phyloP scores from a whole-genome alignment of 2,113 vertebrate genomes.

The Bos javanicus region DNA sequence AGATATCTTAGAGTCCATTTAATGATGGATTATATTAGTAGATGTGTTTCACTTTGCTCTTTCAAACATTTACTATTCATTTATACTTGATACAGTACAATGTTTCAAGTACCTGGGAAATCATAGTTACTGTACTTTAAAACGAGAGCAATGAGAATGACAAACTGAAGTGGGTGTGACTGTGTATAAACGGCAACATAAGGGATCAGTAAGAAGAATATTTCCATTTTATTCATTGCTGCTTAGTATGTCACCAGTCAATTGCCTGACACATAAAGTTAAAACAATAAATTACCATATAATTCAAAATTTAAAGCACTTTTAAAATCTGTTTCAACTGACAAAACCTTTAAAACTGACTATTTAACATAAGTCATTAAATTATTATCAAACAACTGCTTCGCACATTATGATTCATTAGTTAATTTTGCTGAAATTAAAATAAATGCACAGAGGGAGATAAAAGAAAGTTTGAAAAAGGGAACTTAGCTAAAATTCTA shows the following conservation, averaged over 20 bases:
- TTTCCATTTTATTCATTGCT: not conserved
- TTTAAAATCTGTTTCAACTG: slow-evolving; percentile 3
- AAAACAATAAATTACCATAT: not conserved
- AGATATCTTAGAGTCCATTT: not conserved
- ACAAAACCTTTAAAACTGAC: not conserved
- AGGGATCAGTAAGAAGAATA: not conserved
- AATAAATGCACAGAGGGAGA: slow-evolving; percentile 15
- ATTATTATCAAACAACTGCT: not conserved
- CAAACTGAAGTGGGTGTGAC: not conserved
- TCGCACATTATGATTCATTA: not conserved
- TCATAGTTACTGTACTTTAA: not conserved
- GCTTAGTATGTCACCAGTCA: not conserved
- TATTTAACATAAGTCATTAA: not conserved
- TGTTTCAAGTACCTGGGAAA: not conserved
- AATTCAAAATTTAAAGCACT: slow-evolving; percentile 23
- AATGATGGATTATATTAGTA: not conserved
- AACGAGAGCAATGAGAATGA: slow-evolving; percentile 4
- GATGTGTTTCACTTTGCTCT: not conserved
- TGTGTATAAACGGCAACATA: slow-evolving; percentile 8
- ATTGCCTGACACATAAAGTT: not conserved
- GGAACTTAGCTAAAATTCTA: not conserved
- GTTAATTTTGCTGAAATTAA: slow-evolving; percentile 38
- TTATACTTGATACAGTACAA: not conserved
- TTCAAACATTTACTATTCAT: not conserved
- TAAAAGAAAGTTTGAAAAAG: slow-evolving; percentile 9